phyloP scores from a whole-genome alignment of 2,888 invertebrate species.

The Subacronicta megacephala region DNA sequence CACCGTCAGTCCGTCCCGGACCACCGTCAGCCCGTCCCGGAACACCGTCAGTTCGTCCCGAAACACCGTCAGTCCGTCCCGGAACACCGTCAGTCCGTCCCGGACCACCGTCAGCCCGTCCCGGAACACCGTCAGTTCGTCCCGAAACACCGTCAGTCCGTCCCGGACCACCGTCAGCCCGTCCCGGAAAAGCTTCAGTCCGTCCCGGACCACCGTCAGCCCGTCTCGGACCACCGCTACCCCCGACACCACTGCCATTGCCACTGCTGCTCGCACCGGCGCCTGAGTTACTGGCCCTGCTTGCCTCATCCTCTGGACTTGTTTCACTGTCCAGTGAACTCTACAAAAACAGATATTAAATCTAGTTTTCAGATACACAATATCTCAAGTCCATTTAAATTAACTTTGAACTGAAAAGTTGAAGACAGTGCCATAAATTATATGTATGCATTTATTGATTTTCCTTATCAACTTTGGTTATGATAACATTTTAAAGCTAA shows the following conservation, averaged over 20 bases:
- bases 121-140: no score
- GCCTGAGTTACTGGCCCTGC: slow-evolving; percentile 77
- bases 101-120: slow-evolving; percentile 20
- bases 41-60: no score
- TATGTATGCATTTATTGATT: no score
- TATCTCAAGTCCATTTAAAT: no score
- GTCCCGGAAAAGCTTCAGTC: no score
- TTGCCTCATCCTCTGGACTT: slow-evolving; percentile 84
- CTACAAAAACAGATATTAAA: slow-evolving; percentile 58
- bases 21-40: slow-evolving; percentile 19
- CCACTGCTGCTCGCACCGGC: slow-evolving; percentile 75
- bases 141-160: slow-evolving; percentile 21
- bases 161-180: slow-evolving; percentile 17
- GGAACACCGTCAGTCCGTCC: slow-evolving; percentile 19
- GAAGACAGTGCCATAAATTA: no score
- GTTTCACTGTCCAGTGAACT: slow-evolving; percentile 84
- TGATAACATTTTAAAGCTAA: no score
- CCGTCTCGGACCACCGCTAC: slow-evolving; percentile 36
- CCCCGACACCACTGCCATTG: slow-evolving; percentile 58
- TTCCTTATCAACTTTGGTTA: no score
- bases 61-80: slow-evolving; percentile 19
- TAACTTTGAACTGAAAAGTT: no score
- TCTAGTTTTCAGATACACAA: no score
- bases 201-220: no score
- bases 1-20: slow-evolving; percentile 19